Base-by-base conservation (phyloP, 2,113 vertebrate genomes). In the Stigmatopora argus region DNA sequence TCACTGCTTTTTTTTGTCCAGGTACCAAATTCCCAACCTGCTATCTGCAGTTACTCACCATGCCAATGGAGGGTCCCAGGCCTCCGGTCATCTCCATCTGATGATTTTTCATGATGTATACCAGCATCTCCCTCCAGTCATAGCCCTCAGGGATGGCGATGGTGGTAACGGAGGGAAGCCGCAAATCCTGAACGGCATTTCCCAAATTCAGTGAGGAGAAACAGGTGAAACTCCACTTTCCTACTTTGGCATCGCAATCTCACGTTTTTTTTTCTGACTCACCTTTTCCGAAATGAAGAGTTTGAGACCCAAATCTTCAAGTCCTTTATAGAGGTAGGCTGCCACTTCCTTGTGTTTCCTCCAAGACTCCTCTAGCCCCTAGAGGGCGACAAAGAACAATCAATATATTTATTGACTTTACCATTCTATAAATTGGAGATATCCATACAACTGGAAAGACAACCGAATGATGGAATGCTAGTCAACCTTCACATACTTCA, bases 361-460 rank as follows among this genome's bases (percentile, higher is more conserved):
- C 97, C 97, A 98, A 0, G 90, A 94, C 12, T 70, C 88, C 75
- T 98, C 94, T 79, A 99, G 88, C 34, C 96, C 94, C 96, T 98
- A 86, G 67, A 70, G 64, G 75, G 69, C 73, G 67, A 72, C 63
- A 84, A 57, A 82, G 49, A 75, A 62, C 12, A 44, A 21, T 48
- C 51, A 23, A 10, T 23, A 51, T n/a, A n/a, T 18, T n/a, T 19
- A n/a, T 51, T 51, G 1, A 41, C 9, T 41, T 41, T 41, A 41
- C 7, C 38, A 41, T 5, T 41, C 9, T 41, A 41, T 10, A 48
- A 17, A 18, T 17, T 17, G 15, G 5, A 17, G 11, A 48, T 48
- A 18, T 4, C 46, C 15, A 48, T 14, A 48, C 5, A 48, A n/a
- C n/a, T 51, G 48, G 48, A 51, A 51, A 15, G 14, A 15, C 14